phyloP scores from a whole-genome alignment of 2,888 invertebrate genomes.

The Drosophila infuscata region DNA sequence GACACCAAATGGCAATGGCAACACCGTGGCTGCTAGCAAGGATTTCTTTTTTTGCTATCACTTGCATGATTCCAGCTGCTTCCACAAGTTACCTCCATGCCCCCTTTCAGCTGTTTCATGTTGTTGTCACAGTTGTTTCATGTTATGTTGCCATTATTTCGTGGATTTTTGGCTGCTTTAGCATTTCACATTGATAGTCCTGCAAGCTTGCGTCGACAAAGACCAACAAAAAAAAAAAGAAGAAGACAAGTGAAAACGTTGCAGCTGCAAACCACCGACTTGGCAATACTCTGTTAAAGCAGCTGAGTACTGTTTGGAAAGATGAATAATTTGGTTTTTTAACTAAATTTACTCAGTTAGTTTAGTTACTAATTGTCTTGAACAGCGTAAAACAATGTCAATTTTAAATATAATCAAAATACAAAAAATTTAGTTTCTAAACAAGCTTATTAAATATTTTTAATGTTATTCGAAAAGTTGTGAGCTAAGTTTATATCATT shows the following conservation, averaged over 20 bases:
- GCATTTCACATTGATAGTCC: conserved; percentile 82
- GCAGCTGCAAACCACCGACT: neutral
- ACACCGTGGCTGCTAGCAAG: conserved; percentile 77
- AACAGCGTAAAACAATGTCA: neutral
- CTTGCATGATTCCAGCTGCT: conserved; percentile 59
- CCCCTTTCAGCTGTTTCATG: conserved; percentile 7
- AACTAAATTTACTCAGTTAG: neutral
- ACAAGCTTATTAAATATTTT: neutral
- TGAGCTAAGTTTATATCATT: neutral
- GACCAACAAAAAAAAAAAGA: conserved; percentile 4
- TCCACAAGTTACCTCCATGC: neutral
- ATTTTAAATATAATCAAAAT: neutral
- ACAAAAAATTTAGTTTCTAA: neutral
- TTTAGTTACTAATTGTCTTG: fast-evolving
- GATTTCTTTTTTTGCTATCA: conserved; percentile 74
- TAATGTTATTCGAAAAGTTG: neutral
- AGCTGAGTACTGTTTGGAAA: neutral
- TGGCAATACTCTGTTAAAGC: neutral
- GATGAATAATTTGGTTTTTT: neutral
- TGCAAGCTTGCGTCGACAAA: conserved; percentile 19
- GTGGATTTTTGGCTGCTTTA: conserved; percentile 81
- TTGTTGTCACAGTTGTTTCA: conserved; percentile 81
- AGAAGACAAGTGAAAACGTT: neutral
- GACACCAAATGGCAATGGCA: conserved; percentile 78
- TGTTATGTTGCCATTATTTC: conserved; percentile 81